Conservation (phyloP, 2,888 invertebrate species). For the Anthrax anthrax region DNA sequence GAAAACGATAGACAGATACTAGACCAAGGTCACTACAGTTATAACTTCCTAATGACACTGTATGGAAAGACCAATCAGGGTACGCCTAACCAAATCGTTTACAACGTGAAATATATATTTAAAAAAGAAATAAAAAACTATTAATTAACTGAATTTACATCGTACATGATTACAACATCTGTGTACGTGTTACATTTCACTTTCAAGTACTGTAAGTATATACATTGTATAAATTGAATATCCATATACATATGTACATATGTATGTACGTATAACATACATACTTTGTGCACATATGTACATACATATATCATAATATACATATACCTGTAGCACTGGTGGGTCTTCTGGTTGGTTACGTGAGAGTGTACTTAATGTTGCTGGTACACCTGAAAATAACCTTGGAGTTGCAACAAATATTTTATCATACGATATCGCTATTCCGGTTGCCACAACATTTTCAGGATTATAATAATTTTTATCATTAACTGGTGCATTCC, state of each 20-base stretch:
- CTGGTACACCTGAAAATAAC: slow-evolving; percentile 58
- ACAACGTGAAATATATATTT: not conserved
- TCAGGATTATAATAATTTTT: slow-evolving; percentile 42
- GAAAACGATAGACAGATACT: slow-evolving; percentile 63
- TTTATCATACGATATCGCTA: slow-evolving; percentile 55
- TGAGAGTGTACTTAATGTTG: slow-evolving; percentile 56
- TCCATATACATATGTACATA: not conserved
- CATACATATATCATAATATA: not conserved
- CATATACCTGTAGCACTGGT: slow-evolving; percentile 47
- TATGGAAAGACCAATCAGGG: slow-evolving; percentile 66
- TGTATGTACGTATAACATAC: not conserved
- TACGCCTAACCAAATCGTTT: slow-evolving; percentile 39
- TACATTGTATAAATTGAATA: no score
- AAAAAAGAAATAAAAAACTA: not conserved
- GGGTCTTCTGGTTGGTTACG: slow-evolving; percentile 51
- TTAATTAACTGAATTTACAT: no score
- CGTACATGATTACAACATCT: no score
- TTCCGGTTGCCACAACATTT: slow-evolving; percentile 61
- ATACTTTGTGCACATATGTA: not conserved
- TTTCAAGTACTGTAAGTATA: no score
- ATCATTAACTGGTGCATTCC: slow-evolving; percentile 41
- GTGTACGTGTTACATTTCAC: no score
- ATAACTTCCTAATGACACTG: slow-evolving; percentile 49
- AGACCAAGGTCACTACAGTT: slow-evolving; percentile 64
- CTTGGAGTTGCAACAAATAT: slow-evolving; percentile 65